A percentile compares a stretch with the other conserved stretches of the same genome.
phyloP scores from a whole-genome alignment of 2,888 invertebrate species.

The Xylota sylvarum region DNA sequence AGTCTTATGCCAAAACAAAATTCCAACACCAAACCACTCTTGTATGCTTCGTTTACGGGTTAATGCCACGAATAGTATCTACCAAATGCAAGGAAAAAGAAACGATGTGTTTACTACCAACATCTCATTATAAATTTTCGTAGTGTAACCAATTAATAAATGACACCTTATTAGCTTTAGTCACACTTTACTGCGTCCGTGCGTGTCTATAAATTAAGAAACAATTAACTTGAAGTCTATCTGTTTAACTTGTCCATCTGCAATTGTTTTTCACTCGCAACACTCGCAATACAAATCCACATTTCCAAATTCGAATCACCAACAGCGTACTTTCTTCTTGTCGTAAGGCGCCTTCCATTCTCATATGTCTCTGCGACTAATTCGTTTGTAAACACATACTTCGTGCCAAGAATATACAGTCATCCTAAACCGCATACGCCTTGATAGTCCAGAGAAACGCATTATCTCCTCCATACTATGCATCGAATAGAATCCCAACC shows the following conservation, averaged over 20 bases:
- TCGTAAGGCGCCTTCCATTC: not conserved
- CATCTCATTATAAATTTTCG: slow-evolving; percentile 4
- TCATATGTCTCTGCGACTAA: slow-evolving; percentile 3
- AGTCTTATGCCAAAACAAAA: too few species aligned
- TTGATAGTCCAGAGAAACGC: slow-evolving; percentile 48
- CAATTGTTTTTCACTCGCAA: not conserved
- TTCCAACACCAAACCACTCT: not conserved
- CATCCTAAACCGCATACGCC: slow-evolving; percentile 29
- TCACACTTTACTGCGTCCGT: slow-evolving; percentile 43
- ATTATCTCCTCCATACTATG: slow-evolving; percentile 2
- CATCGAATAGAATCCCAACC: slow-evolving; percentile 12
- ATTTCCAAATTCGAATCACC: slow-evolving; percentile 3
- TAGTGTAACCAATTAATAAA: slow-evolving; percentile 50
- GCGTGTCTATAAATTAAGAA: slow-evolving; percentile 29
- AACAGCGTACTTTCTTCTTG: slow-evolving; percentile 44
- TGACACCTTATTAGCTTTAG: slow-evolving; percentile 37
- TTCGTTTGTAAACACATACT: slow-evolving; percentile 37
- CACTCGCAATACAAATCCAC: slow-evolving; percentile 3
- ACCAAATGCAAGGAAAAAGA: not conserved
- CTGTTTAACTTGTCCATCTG: not conserved
- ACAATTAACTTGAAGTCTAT: slow-evolving; percentile 38
- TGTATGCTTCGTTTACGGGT: not conserved
- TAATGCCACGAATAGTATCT: not conserved
- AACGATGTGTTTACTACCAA: not conserved
- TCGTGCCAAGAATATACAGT: slow-evolving; percentile 25